Base-by-base conservation (phyloP, 1,140 invertebrate genomes). In the Hylaeus anthracinus region DNA sequence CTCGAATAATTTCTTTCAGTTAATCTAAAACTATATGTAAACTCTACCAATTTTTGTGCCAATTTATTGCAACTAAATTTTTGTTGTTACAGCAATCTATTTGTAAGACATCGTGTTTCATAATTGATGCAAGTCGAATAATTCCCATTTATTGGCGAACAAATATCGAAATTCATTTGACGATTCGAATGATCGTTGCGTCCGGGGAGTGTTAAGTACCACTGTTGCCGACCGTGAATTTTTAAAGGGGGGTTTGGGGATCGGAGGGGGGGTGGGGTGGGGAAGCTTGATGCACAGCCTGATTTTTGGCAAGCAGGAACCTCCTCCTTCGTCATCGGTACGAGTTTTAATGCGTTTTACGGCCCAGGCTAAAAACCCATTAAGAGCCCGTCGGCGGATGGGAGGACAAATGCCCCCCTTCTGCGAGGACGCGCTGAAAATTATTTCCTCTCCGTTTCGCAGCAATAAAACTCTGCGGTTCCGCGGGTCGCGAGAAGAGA, bases 311-410 rank as follows among this genome's bases (percentile, higher is more conserved):
- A 90, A 90, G 89, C n/a, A 89, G 82, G 89, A 79, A 86, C 89
- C 86, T 87, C 88, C 88, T 84, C 79, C 84, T 90, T 90, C 90
- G 88, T 90, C 90, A 90, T 91, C 90, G 88, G 83, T 87, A 91
- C 84, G 89, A 90, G 88, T 90, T 92, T 92, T 92, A 91, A 91
- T 92, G 90, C 90, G 87, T 92, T 92, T 91, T 92, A 91, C 88
- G 90, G 89, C 86, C 87, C 86, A 72, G 86, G 84, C 87, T 89
- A 88, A 91, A 91, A 91, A 91, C 88, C 90, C 90, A 91, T 92
- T 91, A 92, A 91, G 88, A 85, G 69, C 79, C 74, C 83, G 86
- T 88, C 88, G 83, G 82, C 86, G 87, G 84, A 82, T 84, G 86
- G 83, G 87, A 88, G 85, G 87, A 90, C 87, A 90, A 90, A 88